Evolutionary conservation across 92 coral and sea anemone species (phyloP), one percentile per base, ranked within the genome.

Genomic region (Bergia puertoricense): DNA sequence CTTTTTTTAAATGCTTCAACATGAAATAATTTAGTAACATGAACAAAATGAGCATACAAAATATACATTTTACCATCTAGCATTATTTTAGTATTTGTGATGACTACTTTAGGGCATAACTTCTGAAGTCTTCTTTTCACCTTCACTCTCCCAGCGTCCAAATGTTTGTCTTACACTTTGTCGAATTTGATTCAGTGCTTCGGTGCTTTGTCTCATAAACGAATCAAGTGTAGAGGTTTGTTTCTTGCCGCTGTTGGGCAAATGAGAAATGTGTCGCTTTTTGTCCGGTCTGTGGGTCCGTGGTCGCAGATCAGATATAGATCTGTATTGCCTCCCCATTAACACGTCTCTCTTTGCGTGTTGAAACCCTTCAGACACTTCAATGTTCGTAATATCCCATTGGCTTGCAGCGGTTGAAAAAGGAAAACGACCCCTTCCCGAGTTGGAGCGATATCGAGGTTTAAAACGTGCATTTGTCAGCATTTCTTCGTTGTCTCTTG

Each of bases 151-250:
- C 85, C 89, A 69, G 73, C 67, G 11, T 11, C 93, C 94, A 36
- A 95, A 74, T 79, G 86, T 95, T 81, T 92, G 91, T 65, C 96
- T 75, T n/a, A 95, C 96, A 42, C 92, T 95, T 65, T 85, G 81
- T 36, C 98, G 91, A 78, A 95, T 95, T 67, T 92, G 92, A 36
- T 95, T 93, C 59, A 95, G 91, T 10, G 96, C 98, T 23, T 95
- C 98, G 0, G 98, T 92, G 73, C 98, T 95, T 76, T 93, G 98
- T 1, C 95, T 91, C 94, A 95, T 90, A 41, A 95, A 95, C 76
- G 90, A 93, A 82, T 95, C 93, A 8, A 95, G 40, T 44, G 86
- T 82, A 13, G 96, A 91, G 45, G 89, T 36, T 30, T 89, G 84
- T 36, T 86, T 88, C 30, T 90, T 89, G 50, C 89, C 90, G 77